Conservation (phyloP, 2,797 vertebrate genomes). For the Pseudochaenichthys georgianus region DNA sequence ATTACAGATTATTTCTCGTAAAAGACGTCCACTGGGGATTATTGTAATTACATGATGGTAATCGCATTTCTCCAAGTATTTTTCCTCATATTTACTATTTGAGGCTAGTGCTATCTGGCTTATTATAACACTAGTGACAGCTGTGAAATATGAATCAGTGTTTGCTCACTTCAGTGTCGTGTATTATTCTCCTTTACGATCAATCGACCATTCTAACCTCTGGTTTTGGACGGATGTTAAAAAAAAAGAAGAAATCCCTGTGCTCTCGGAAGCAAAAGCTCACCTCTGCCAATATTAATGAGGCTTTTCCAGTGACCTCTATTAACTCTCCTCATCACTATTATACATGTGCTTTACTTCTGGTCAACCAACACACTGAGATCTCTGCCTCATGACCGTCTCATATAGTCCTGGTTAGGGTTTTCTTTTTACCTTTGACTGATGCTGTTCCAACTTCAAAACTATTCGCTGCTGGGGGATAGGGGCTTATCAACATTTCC, state of each 20-base stretch:
- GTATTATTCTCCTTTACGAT: constrained; percentile 63
- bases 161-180: constrained; percentile 61
- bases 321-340: constrained; percentile 38
- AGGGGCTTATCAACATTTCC: constrained; percentile 71
- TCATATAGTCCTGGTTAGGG: constrained; percentile 38
- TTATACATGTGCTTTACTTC: constrained; percentile 60
- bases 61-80: constrained; percentile 56
- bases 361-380: constrained; percentile 32
- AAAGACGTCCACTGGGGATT: constrained; percentile 56
- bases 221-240: constrained; percentile 53
- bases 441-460: constrained; percentile 73
- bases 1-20: constrained; percentile 57
- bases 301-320: constrained; percentile 58
- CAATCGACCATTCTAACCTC: constrained; percentile 67
- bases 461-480: constrained; percentile 77
- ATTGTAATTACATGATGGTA: constrained; percentile 56
- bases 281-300: constrained; percentile 72
- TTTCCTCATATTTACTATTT: constrained; percentile 45
- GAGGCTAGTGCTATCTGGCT: constrained; percentile 47
- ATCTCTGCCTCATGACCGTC: constrained; percentile 53
- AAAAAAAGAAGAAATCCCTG: constrained; percentile 34
- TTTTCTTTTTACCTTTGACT: constrained; percentile 59
- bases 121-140: constrained; percentile 6
- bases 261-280: constrained; percentile 63
- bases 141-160: constrained; percentile 64